These are phyloP conservation scores for Machimus atricapillus DNA, from an alignment of 2,888 invertebrate genomes.

Conservation along the genomic window DNA sequence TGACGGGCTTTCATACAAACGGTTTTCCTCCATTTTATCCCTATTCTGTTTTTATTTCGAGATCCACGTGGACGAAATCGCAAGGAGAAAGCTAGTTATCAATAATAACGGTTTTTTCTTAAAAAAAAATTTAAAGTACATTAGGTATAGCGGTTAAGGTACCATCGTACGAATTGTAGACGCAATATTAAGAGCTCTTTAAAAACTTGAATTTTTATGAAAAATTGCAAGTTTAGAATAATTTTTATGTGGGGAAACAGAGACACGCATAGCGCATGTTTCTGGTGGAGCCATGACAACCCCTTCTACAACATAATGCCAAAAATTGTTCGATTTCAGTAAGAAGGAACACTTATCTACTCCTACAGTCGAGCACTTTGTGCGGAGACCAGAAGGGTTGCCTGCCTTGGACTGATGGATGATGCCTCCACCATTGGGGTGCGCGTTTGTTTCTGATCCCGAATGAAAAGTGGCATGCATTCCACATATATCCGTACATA, in stretches of 20 bases:
- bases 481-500: constrained; percentile 7
- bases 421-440: constrained; percentile 10
- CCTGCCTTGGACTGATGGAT: constrained; percentile 23
- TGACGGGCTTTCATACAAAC: too few relatives aligned
- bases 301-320: background rate
- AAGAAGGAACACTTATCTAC: constrained; percentile 29
- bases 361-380: background rate
- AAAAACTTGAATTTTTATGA: background rate
- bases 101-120: too few relatives aligned
- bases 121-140: background rate
- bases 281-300: background rate
- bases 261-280: background rate
- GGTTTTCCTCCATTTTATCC: too few relatives aligned
- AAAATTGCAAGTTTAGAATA: background rate
- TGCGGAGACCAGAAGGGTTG: constrained; percentile 26
- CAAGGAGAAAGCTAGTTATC: too few relatives aligned
- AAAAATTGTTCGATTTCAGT: constrained; percentile 8
- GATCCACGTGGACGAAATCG: too few relatives aligned
- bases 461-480: background rate
- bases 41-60: too few relatives aligned
- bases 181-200: background rate
- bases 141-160: too few relatives aligned
- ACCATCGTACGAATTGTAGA: too few relatives aligned
- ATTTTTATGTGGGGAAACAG: background rate
- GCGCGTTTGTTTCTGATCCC: constrained; percentile 40